Percentiles rank a stretch among this genome's conserved stretches.
Evolutionary conservation across 2,888 invertebrate genomes (phyloP).

Genomic region (Ornithoptera priamus): DNA sequence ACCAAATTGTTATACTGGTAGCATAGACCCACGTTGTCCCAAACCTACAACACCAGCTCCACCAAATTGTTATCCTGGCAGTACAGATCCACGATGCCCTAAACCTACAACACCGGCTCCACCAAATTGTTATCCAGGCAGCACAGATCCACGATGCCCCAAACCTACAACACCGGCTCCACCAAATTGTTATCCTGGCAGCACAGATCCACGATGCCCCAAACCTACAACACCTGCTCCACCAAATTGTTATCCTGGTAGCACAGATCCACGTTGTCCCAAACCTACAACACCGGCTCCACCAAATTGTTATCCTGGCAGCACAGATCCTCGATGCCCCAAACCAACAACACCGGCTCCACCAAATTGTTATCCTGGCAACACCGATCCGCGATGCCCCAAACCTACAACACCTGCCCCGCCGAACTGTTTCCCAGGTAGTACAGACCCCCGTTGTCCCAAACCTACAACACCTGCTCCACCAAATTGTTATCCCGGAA

Average conservation of each 20-base stretch:
- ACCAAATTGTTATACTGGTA: conserved; percentile 44
- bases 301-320: conserved; percentile 52
- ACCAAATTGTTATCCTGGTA: conserved; percentile 48
- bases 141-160: conserved; percentile 46
- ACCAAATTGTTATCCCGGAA: conserved; percentile 50
- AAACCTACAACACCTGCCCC: conserved; percentile 38
- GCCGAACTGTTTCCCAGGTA: conserved; percentile 50
- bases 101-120: conserved; percentile 38
- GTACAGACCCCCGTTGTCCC: conserved; percentile 45
- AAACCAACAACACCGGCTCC: conserved; percentile 42
- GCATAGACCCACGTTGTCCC: conserved; percentile 51
- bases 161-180: conserved; percentile 42
- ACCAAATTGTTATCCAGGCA: conserved; percentile 46
- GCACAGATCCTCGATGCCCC: conserved; percentile 49
- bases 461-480: conserved; percentile 38
- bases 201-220: conserved; percentile 48
- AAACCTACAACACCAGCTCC: conserved; percentile 37
- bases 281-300: conserved; percentile 37
- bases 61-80: conserved; percentile 41
- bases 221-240: conserved; percentile 40
- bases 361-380: conserved; percentile 41
- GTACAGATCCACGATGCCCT: conserved; percentile 38
- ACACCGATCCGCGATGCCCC: conserved; percentile 41
- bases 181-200: conserved; percentile 46
- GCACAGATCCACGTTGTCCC: conserved; percentile 40